Conservation (phyloP, 2,888 invertebrate genomes). For the Andrena fulva region DNA sequence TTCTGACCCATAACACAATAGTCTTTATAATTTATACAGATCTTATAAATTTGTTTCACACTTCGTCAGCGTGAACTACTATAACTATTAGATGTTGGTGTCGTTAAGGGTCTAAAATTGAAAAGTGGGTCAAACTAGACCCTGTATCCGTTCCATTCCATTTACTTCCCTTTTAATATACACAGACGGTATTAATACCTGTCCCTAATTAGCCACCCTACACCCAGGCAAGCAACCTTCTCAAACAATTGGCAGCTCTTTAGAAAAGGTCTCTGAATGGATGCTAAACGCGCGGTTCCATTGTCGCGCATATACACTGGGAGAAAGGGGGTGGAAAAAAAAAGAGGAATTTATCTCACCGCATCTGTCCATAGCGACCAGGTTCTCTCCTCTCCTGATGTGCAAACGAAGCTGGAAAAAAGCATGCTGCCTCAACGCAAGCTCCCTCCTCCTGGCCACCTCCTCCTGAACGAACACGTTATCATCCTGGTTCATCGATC, state of each 20-base stretch:
- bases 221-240: background rate
- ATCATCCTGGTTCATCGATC: conserved; percentile 57
- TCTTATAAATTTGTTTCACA: no score
- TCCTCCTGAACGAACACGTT: conserved; percentile 86
- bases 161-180: no score
- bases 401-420: conserved; percentile 97
- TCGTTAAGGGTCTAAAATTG: background rate
- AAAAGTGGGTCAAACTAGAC: no score
- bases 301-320: background rate
- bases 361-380: conserved; percentile 97
- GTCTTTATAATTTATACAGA: no score
- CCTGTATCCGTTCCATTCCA: no score
- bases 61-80: no score
- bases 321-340: no score
- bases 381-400: conserved; percentile 94
- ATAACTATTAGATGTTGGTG: no score
- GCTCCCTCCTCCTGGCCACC: conserved; percentile 89
- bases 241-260: conserved; percentile 5
- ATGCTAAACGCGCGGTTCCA: background rate
- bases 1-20: no score
- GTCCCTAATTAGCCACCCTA: background rate
- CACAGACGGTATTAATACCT: background rate
- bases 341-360: conserved; percentile 87
- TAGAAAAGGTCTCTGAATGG: background rate
- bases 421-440: conserved; percentile 92